Conservation (phyloP, 2,888 invertebrate species). For the Cyaniris semiargus region DNA sequence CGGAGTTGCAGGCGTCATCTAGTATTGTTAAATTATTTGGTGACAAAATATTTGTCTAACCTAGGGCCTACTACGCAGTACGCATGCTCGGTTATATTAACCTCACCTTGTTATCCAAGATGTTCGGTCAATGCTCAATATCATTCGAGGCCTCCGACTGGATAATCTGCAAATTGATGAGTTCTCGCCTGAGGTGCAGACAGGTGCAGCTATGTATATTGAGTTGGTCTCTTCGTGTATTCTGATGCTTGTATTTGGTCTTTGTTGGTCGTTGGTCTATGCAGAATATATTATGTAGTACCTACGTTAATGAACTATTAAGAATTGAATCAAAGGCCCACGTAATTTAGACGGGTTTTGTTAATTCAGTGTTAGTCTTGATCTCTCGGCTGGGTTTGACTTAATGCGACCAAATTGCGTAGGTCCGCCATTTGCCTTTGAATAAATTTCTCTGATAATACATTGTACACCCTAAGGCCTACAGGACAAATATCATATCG, state of each 20-base stretch:
- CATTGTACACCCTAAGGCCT: too few relatives aligned
- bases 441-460: too few relatives aligned
- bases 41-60: not conserved
- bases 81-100: conserved; percentile 6
- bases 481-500: too few relatives aligned
- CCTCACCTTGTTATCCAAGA: conserved; percentile 21
- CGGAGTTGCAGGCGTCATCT: too few relatives aligned
- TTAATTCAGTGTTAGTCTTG: too few relatives aligned
- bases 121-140: conserved; percentile 22
- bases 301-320: too few relatives aligned
- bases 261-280: not conserved
- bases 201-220: conserved; percentile 11
- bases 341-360: too few relatives aligned
- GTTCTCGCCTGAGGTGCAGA: conserved; percentile 6
- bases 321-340: too few relatives aligned
- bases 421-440: too few relatives aligned
- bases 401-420: too few relatives aligned
- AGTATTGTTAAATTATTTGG: not conserved
- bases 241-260: not conserved
- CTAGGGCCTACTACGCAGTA: not conserved
- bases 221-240: not conserved
- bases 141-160: conserved; percentile 14
- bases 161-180: conserved; percentile 25
- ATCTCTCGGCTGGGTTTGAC: too few relatives aligned
- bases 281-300: too few relatives aligned